Evolutionary conservation across 2,113 vertebrate genomes (phyloP), one percentile per base, ranked within the genome.

Genomic region (Gobius niger): DNA sequence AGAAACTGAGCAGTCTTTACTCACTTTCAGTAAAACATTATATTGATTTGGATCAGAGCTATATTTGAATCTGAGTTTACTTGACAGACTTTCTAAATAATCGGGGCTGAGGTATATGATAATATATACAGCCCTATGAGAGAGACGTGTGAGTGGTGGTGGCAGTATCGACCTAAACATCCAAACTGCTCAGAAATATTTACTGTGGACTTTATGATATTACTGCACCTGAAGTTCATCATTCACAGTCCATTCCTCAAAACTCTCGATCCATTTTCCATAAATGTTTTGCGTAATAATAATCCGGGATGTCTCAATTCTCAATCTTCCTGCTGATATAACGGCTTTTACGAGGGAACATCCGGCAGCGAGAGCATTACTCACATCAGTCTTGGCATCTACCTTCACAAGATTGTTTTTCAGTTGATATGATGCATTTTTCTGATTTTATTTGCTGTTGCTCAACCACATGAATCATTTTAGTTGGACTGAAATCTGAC

Each of bases 231-330:
- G n/a, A 53, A 53, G 1, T 50, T 12, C 9, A 53, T 53, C 7
- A 19, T 2, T 34, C 24, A 2, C 24, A 2, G 24, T 34, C 24
- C 8, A 11, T 44, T 44, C 1, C 40, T 61, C 9, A 44, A 44
- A 44, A 7, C 5, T 11, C 15, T 63, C 42, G 6, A 0, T 12
- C 10, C 3, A 5, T 15, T 18, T 54, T 9, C 47, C 50, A 0
- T n/a, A n/a, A n/a, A n/a, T n/a, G n/a, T 41, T 18, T 44, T 56
- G 14, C 4, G 1, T 3, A 4, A 40, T 3, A 4, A 40, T 51
- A 54, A 75, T 18, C 64, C 15, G 7, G 49, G 50, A 72, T 81
- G 67, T 78, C 73, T 18, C 64, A 73, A 78, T 49, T 67, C 2
- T 1, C 2, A 9, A 13, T 15, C 7, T 66, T 73, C 68, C 44